Evolutionary conservation across 2,797 vertebrate genomes (phyloP), one percentile per base, ranked within the genome.

Genomic region (Garrulus glandarius): DNA sequence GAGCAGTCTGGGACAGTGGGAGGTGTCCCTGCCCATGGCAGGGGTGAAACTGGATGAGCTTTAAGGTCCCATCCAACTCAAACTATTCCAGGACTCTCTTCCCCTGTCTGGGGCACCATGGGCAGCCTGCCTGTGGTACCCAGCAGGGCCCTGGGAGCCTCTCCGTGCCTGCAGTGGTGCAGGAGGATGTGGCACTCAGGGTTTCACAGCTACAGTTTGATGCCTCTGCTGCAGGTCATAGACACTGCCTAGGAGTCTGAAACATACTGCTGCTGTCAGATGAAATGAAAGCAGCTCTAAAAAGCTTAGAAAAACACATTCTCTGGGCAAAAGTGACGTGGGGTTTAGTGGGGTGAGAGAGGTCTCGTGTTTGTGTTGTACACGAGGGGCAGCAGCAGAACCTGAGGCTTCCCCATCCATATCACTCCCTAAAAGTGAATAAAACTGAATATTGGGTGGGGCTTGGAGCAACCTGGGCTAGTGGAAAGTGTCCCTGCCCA

Each of bases 151-250:
- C 84, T 22, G 1, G 43, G 39, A 43, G 8, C 36, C 6, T 3
- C 27, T 3, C 44, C 0, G 0, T 26, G 37, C 53, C 75, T 1
- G 0, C 9, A 13, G 11, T 4, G 30, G 9, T 20, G 24, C 57
- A 39, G 53, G 53, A 2, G 5, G 43, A 26, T 1, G 22, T 3
- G 46, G 46, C 89, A 11, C 84, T 44, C 26, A 1, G 30, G 11
- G 37, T 86, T 47, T 52, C 84, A 65, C 55, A 67, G 8, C 56
- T n/a, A 5, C 47, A 1, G 2, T 71, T 44, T 64, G 37, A 22
- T 84, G 47, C 46, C 63, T 52, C 4, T 3, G 11, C 27, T 50
- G 75, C 78, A 44, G 90, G 87, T 47, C 13, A 4, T 3, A 47
- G 80, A 16, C 19, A 0, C 75, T 80, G 79, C 95, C 90, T 1